Conservation (phyloP, 2,888 invertebrate species). For the Notocelia uddmanniana region DNA sequence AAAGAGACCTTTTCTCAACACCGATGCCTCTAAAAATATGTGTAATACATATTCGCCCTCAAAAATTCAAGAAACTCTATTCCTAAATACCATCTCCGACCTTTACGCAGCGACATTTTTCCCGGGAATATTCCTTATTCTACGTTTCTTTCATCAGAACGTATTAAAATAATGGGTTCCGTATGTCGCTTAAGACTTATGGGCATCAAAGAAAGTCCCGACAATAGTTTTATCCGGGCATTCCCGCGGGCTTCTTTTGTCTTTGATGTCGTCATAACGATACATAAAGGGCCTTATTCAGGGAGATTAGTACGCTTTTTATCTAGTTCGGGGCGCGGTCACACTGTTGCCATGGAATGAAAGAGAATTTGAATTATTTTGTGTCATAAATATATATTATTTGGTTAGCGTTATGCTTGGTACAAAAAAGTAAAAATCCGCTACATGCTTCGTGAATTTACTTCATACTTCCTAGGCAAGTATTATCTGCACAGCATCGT, state of each 20-base stretch:
- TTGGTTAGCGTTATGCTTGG: too few relatives aligned
- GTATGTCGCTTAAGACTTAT: background rate
- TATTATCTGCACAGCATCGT: too few relatives aligned
- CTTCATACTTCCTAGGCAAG: too few relatives aligned
- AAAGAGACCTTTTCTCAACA: background rate
- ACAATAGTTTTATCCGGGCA: slow-evolving; percentile 36
- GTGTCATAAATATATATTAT: too few relatives aligned
- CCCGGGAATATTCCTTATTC: slow-evolving; percentile 21
- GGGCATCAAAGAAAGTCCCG: background rate
- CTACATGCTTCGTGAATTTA: too few relatives aligned
- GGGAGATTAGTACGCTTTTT: slow-evolving; percentile 37
- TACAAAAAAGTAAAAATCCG: too few relatives aligned
- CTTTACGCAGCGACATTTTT: slow-evolving; percentile 31
- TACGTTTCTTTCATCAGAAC: background rate
- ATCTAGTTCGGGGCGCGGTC: slow-evolving; percentile 10
- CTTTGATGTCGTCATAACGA: slow-evolving; percentile 44
- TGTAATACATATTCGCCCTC: slow-evolving; percentile 16
- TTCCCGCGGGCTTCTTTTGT: slow-evolving; percentile 40
- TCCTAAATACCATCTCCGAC: slow-evolving; percentile 9
- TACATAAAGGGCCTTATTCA: slow-evolving; percentile 31
- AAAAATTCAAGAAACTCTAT: slow-evolving; percentile 27
- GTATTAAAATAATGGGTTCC: background rate
- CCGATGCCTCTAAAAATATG: slow-evolving; percentile 2
- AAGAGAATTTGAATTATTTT: background rate
- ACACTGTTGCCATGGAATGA: background rate